phyloP scores from a whole-genome alignment of 2,888 invertebrate genomes.

The Polietes domitor region DNA sequence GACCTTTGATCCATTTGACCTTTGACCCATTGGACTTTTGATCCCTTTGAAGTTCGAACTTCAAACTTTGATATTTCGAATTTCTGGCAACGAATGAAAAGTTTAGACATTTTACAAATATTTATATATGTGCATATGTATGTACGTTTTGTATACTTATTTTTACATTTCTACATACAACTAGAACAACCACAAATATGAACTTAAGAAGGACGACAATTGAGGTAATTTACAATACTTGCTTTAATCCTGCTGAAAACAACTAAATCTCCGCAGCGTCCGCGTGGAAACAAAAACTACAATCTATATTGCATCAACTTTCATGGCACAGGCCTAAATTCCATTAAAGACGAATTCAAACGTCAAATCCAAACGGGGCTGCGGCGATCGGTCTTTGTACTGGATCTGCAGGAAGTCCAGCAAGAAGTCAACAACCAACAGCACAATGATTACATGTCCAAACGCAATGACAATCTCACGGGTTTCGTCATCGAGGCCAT shows the following conservation, averaged over 20 bases:
- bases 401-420: constrained; percentile 71
- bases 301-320: constrained; percentile 73
- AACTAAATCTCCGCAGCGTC: constrained; percentile 4
- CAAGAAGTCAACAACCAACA: constrained; percentile 46
- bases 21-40: too few species aligned
- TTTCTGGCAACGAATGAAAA: too few species aligned
- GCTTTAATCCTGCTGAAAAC: not conserved
- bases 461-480: not conserved
- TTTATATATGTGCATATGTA: not conserved
- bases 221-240: constrained; percentile 44
- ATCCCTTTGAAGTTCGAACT: too few species aligned
- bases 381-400: constrained; percentile 71
- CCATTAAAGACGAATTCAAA: constrained; percentile 73
- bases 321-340: constrained; percentile 70
- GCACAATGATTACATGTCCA: not conserved
- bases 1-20: too few species aligned
- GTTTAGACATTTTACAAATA: too few species aligned
- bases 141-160: not conserved
- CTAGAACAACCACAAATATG: not conserved
- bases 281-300: constrained; percentile 57
- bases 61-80: too few species aligned
- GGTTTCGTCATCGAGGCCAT: constrained; percentile 35
- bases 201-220: constrained; percentile 20
- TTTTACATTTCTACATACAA: not conserved
- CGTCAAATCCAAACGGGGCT: constrained; percentile 69